These are phyloP conservation scores for Percopsis transmontana DNA, from an alignment of 2,113 vertebrate species.

Conservation along the genomic window DNA sequence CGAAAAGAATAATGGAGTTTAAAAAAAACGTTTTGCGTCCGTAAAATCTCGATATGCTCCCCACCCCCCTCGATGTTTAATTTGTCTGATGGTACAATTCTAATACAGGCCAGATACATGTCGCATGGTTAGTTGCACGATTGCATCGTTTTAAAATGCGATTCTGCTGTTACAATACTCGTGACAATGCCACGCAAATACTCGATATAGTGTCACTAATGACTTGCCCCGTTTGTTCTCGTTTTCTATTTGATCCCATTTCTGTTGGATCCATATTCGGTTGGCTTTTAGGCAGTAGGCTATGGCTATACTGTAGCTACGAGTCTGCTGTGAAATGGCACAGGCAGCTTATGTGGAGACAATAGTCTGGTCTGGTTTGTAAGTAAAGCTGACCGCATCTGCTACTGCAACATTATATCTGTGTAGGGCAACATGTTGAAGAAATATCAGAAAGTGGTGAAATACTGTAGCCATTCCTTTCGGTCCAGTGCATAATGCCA, in stretches of 20 bases:
- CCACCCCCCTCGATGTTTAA: neutral
- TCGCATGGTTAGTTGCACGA: neutral
- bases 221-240: neutral
- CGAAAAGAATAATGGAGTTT: too few relatives aligned
- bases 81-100: neutral
- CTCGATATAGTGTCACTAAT: neutral
- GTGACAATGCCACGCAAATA: neutral
- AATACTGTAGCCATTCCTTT: neutral
- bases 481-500: neutral
- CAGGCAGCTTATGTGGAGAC: constrained; percentile 16
- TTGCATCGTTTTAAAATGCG: neutral
- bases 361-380: neutral
- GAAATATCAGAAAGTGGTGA: neutral
- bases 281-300: neutral
- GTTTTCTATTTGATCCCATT: neutral
- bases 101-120: neutral
- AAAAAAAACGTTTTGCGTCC: neutral
- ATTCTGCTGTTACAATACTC: neutral
- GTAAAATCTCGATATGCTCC: neutral
- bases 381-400: neutral
- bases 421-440: neutral
- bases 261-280: neutral
- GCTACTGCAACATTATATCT: neutral
- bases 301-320: neutral
- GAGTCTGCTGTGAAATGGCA: neutral